These are phyloP conservation scores for Hanleya hanleyi DNA, from an alignment of 2,888 invertebrate genomes.

Conservation along the genomic window DNA sequence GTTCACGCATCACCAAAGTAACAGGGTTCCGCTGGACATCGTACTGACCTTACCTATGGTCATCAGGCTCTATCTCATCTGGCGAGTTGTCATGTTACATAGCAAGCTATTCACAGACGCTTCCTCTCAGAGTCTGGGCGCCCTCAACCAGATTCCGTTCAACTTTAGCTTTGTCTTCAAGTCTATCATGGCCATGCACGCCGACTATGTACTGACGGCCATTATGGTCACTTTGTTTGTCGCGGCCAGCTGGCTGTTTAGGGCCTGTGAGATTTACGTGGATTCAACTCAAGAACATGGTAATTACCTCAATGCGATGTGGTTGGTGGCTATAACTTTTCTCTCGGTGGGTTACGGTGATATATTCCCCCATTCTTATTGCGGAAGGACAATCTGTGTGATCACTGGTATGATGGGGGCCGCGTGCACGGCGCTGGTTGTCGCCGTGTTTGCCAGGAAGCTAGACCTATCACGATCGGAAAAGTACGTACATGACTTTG, in stretches of 20 bases:
- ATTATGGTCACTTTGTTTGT: constrained; percentile 65
- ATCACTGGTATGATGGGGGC: constrained; percentile 72
- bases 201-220: constrained; percentile 68
- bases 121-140: constrained; percentile 72
- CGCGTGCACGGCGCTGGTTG: constrained; percentile 71
- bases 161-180: constrained; percentile 79
- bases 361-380: constrained; percentile 71
- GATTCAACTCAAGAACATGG: constrained; percentile 52
- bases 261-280: constrained; percentile 69
- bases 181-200: constrained; percentile 71
- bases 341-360: constrained; percentile 73
- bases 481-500: constrained; percentile 73
- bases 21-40: constrained; percentile 64
- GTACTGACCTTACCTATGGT: constrained; percentile 71
- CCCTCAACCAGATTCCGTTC: constrained; percentile 97
- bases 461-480: constrained; percentile 70
- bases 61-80: constrained; percentile 64
- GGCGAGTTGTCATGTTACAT: constrained; percentile 70
- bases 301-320: constrained; percentile 71
- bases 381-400: constrained; percentile 70
- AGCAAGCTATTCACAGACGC: constrained; percentile 71
- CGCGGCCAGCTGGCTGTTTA: constrained; percentile 68
- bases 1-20: neutral
- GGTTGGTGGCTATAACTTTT: constrained; percentile 72
- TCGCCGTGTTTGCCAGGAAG: constrained; percentile 70